Conservation (phyloP, 1,140 invertebrate genomes). For the Polypedilum pembai region DNA sequence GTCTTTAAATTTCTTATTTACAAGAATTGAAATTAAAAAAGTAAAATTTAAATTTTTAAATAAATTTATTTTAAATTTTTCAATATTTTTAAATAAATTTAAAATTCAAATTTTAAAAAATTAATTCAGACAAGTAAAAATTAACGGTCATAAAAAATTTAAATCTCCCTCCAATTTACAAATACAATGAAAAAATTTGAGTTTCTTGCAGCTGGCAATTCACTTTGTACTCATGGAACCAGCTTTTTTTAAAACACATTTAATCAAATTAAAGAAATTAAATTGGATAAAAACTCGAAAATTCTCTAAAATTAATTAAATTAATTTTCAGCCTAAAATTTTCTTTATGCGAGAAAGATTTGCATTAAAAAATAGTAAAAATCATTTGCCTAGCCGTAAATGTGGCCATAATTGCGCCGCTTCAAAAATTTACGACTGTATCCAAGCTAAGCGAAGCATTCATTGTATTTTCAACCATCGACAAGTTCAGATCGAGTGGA, state of each 20-base stretch:
- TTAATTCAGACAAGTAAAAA: too few species aligned
- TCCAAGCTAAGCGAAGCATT: constrained; percentile 21
- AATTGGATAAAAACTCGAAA: constrained; percentile 8
- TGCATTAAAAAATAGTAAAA: neutral
- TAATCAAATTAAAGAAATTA: constrained; percentile 16
- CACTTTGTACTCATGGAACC: constrained; percentile 22
- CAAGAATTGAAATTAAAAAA: neutral
- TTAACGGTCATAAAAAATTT: neutral
- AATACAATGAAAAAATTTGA: neutral
- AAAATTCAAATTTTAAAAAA: neutral
- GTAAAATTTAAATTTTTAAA: neutral
- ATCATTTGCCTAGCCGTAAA: neutral
- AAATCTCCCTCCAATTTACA: neutral
- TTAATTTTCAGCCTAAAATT: neutral
- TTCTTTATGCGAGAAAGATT: neutral
- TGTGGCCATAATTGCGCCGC: neutral
- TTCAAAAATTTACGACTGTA: neutral
- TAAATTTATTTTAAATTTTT: neutral
- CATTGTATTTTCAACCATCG: constrained; percentile 26
- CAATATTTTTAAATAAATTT: too few species aligned
- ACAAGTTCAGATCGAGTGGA: constrained; percentile 24
- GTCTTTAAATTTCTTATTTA: too few species aligned
- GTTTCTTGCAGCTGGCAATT: constrained; percentile 1
- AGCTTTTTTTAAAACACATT: constrained; percentile 4
- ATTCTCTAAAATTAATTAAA: constrained; percentile 15